These are phyloP conservation scores for Haemorhous mexicanus DNA, from an alignment of 2,113 vertebrate species.

Conservation along the genomic window DNA sequence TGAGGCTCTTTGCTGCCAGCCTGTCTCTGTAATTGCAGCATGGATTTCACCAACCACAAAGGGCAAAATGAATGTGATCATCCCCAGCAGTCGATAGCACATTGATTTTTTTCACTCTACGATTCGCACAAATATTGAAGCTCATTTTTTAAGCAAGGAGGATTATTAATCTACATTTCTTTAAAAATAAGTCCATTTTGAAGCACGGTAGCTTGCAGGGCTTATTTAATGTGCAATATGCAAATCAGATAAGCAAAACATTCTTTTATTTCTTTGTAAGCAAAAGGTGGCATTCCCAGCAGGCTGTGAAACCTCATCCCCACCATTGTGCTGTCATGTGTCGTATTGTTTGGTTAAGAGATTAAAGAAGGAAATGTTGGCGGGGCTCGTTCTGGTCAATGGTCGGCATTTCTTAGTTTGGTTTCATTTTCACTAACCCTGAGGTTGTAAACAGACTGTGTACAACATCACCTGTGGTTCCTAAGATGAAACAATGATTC, in stretches of 20 bases:
- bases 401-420: constrained; percentile 36
- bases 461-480: constrained; percentile 67
- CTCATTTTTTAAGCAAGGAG: constrained; percentile 78
- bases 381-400: constrained; percentile 45
- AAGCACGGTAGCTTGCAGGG: constrained; percentile 24
- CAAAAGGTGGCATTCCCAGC: background rate
- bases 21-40: constrained; percentile 83
- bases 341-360: constrained; percentile 45
- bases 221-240: constrained; percentile 55
- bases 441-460: constrained; percentile 60
- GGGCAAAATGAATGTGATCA: constrained; percentile 83
- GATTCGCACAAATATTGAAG: constrained; percentile 80
- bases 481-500: constrained; percentile 50
- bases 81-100: constrained; percentile 76
- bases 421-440: constrained; percentile 54
- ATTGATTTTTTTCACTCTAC: constrained; percentile 82
- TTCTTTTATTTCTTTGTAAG: background rate
- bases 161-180: constrained; percentile 78
- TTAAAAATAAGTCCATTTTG: constrained; percentile 60
- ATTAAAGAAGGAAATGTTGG: constrained; percentile 61
- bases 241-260: background rate
- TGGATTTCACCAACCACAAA: constrained; percentile 87
- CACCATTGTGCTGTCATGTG: background rate
- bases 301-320: constrained; percentile 29
- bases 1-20: constrained; percentile 82